Conservation (phyloP, 1,140 invertebrate species). For the Planococcus citri region DNA sequence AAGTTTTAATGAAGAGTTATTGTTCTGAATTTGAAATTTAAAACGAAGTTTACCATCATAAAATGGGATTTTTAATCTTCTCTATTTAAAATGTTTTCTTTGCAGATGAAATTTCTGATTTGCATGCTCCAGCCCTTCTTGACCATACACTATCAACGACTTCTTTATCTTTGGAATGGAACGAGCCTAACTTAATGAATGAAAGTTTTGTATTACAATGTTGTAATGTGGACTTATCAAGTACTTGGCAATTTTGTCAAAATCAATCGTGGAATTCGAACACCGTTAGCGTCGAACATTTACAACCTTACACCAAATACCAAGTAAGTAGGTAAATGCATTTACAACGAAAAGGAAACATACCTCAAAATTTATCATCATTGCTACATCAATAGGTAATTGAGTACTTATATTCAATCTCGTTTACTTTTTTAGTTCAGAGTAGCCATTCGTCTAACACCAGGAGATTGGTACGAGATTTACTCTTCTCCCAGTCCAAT, state of each 20-base stretch:
- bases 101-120: slow-evolving; percentile 51
- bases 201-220: slow-evolving; percentile 62
- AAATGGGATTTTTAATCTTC: not conserved
- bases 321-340: slow-evolving; percentile 44
- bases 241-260: slow-evolving; percentile 57
- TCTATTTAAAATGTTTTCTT: not conserved
- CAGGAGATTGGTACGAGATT: slow-evolving; percentile 45
- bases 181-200: slow-evolving; percentile 38
- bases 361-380: slow-evolving; percentile 24
- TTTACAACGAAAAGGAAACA: slow-evolving; percentile 10
- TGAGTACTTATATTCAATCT: not conserved
- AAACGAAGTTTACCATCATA: too few species aligned
- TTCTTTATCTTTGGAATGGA: slow-evolving; percentile 69
- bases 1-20: not conserved
- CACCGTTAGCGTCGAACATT: slow-evolving; percentile 53
- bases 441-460: slow-evolving; percentile 45
- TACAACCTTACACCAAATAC: slow-evolving; percentile 80
- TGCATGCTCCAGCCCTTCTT: slow-evolving; percentile 58
- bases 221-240: slow-evolving; percentile 52
- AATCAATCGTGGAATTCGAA: slow-evolving; percentile 52
- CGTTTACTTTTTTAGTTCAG: slow-evolving; percentile 55
- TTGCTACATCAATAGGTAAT: not conserved
- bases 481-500: slow-evolving; percentile 65
- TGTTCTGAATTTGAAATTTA: not conserved
- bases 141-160: slow-evolving; percentile 58